Base-by-base conservation (phyloP, 2,797 vertebrate species). In the Enteromius afrohamiltoni region DNA sequence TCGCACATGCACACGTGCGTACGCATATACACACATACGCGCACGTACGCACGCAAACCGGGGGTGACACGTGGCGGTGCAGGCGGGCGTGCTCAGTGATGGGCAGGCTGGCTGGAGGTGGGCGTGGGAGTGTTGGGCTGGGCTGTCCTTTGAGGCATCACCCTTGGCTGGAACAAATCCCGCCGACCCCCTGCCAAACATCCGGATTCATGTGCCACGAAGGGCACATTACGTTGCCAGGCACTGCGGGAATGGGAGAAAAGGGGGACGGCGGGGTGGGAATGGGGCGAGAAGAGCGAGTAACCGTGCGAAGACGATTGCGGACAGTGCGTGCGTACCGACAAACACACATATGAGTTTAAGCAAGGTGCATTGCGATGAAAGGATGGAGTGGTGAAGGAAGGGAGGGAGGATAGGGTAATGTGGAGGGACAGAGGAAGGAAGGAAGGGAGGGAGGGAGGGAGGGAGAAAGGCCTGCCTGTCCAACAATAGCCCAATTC, bases 101-200 rank as follows among this genome's bases (percentile, higher is more conserved):
- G 62, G 29, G 29, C 62, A 34, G 62, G 62, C 16, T 34, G 70
- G 77, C 64, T 83, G 70, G 77, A 80, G 83, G 68, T 74, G 76
- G 76, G 91, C 90, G 87, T 90, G 85, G 91, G 73, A 83, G 80
- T n/a, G 89, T 90, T 87, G 90, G 85, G 65, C 77, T 31, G 69
- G 77, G 78, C 82, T 77, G 70, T 83, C 71, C 92, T 93, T 94
- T 96, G 94, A 96, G 95, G 96, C 97, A 98, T 98, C 96, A 96
- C 97, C 96, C 97, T 96, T 95, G 96, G 96, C 96, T 96, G 95
- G 95, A 96, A 94, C 95, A 95, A 93, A 93, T 95, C 95, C 92
- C 93, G 88, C 93, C 95, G 91, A 94, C 93, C 93, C 93, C 93
- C 96, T 95, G 93, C 92, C 85, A 84, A 92, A 96, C 95, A 97